A percentile compares a stretch with the other conserved stretches of the same genome.
These are phyloP conservation scores for Deilephila elpenor DNA, from an alignment of 2,888 invertebrate genomes.

Conservation along the genomic window DNA sequence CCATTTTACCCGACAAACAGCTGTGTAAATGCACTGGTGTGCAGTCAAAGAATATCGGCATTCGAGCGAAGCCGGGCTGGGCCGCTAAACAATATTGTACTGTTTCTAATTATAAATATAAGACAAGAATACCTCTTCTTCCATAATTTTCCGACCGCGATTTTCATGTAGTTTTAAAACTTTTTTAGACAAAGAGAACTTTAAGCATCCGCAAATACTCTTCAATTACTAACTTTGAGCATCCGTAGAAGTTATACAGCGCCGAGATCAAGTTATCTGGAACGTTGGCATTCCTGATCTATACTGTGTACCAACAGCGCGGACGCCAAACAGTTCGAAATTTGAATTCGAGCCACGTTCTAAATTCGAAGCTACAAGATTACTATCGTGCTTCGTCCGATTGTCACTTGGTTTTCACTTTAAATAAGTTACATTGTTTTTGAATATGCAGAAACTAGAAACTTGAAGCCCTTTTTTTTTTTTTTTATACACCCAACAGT, in stretches of 20 bases:
- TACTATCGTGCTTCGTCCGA: not conserved
- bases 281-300: constrained; percentile 24
- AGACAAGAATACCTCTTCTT: not conserved
- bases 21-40: too few species aligned
- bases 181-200: not conserved
- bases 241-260: constrained; percentile 9
- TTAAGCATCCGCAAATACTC: not conserved
- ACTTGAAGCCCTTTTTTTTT: too few species aligned
- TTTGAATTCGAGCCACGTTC: constrained; percentile 30
- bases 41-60: too few species aligned
- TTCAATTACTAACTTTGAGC: constrained; percentile 11
- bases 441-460: too few species aligned
- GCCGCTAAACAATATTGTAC: too few species aligned
- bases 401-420: not conserved
- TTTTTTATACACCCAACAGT: too few species aligned
- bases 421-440: too few species aligned
- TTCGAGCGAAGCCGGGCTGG: too few species aligned
- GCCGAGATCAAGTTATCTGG: constrained; percentile 19
- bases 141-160: too few species aligned
- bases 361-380: constrained; percentile 14
- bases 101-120: not conserved
- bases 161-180: too few species aligned
- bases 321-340: constrained; percentile 30
- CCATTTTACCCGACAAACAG: too few species aligned
- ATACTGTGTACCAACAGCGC: constrained; percentile 15